Evolutionary conservation across 2,888 invertebrate genomes (phyloP), one percentile per base, ranked within the genome.

Genomic region (Lycophotia porphyrea): DNA sequence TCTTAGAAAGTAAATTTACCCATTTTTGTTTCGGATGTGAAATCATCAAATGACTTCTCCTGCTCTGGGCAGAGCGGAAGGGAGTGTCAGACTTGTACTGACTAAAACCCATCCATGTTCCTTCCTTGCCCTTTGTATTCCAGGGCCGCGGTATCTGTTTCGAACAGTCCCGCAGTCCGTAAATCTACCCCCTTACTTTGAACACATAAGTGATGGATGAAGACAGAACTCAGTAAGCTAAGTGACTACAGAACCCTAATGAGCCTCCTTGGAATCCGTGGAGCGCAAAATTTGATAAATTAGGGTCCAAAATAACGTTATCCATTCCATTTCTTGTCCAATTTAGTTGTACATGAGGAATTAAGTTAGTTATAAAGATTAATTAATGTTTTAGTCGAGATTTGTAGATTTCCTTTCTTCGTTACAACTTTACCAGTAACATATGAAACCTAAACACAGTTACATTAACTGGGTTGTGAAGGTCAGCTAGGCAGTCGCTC

Each of bases 261-360:
- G 67, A 49, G 58, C 5, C 34, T 63, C 60, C 67, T 27, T 13
- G n/a, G 34, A 15, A 11, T n/a, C n/a, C 55, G 39, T 39, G 8
- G 42, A 71, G 64, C 68, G 61, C 39, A 69, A 73, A 82, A 78
- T 82, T 86, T 82, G 73, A 86, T 78, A 64, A 78, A 74, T 83
- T 74, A 52, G 42, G 79, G 67, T 66, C 63, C 61, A 65, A 58
- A 67, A 66, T 78, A 60, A 66, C 58, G 39, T 76, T 69, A 84
- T 76, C 60, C 49, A 74, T 73, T 60, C 36, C 68, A 42, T 55
- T 69, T 49, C 36, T 13, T n/a, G 21, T 13, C 58, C 73, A 74
- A 74, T 80, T 80, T 71, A 73, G 49, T 49, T 67, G 52, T 63
- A 52, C 13, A 58, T 24, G 13, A 15, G 24, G 36, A 76, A 78